phyloP scores from a whole-genome alignment of 2,888 invertebrate species.

The Noctua fimbriata region DNA sequence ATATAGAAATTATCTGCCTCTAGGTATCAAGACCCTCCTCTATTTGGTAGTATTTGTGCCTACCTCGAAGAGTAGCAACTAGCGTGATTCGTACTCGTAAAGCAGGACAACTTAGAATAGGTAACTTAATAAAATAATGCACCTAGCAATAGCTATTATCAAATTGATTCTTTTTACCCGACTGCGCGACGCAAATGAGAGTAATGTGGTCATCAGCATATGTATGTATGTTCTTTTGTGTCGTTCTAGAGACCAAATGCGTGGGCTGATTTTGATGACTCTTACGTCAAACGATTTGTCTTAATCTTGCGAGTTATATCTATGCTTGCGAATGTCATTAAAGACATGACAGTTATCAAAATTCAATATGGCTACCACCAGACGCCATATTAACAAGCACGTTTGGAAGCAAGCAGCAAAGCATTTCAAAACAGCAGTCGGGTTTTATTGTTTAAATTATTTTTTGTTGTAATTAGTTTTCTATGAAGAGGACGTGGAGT shows the following conservation, averaged over 20 bases:
- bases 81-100: neutral
- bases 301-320: no score
- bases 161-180: neutral
- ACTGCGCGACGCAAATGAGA: neutral
- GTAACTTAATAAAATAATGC: conserved; percentile 6
- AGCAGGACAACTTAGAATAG: neutral
- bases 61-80: neutral
- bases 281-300: no score
- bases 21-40: neutral
- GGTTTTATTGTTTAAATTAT: no score
- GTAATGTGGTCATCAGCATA: neutral
- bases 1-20: neutral
- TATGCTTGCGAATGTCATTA: no score
- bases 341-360: no score
- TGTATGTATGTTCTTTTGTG: no score
- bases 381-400: no score
- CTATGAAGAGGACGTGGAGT: conserved; percentile 69
- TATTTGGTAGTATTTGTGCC: neutral
- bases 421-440: no score
- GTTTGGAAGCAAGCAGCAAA: no score
- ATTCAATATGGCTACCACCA: no score
- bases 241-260: no score
- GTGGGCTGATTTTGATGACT: no score
- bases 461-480: conserved; percentile 44
- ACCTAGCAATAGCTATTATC: neutral